phyloP scores from a whole-genome alignment of 2,797 vertebrate genomes.

The Chelidonichthys spinosus region DNA sequence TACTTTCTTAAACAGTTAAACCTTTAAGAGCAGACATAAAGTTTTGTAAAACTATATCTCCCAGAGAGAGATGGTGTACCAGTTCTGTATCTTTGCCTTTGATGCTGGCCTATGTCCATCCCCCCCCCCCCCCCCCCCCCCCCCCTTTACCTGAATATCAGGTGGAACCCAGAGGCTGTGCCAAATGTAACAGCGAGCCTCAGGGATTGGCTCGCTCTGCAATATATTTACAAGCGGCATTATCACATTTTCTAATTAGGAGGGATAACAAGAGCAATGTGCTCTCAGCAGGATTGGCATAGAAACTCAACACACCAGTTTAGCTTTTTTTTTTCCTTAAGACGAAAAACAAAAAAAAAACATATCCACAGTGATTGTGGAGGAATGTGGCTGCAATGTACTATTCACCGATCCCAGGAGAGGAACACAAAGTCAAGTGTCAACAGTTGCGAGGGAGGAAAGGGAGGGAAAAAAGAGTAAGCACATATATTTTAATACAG shows the following conservation, averaged over 20 bases:
- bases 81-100: slow-evolving; percentile 58
- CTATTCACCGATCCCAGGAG: slow-evolving; percentile 45
- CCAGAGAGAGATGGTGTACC: slow-evolving; percentile 45
- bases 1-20: slow-evolving; percentile 75
- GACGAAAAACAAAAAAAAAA: slow-evolving; percentile 46
- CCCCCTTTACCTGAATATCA: slow-evolving; percentile 49
- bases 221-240: slow-evolving; percentile 70
- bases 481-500: slow-evolving; percentile 31
- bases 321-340: slow-evolving; percentile 48
- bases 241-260: slow-evolving; percentile 85
- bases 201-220: slow-evolving; percentile 62
- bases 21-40: slow-evolving; percentile 65
- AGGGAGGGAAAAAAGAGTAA: slow-evolving; percentile 30
- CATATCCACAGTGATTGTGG: slow-evolving; percentile 41
- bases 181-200: slow-evolving; percentile 68
- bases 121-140: neutral
- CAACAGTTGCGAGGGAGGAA: slow-evolving; percentile 41
- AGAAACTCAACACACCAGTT: slow-evolving; percentile 67
- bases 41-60: slow-evolving; percentile 54
- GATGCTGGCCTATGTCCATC: slow-evolving; percentile 40
- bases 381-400: slow-evolving; percentile 42
- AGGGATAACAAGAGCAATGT: slow-evolving; percentile 74
- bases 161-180: slow-evolving; percentile 57
- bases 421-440: slow-evolving; percentile 62
- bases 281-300: slow-evolving; percentile 71